Base-by-base conservation (phyloP, 1,140 invertebrate species). In the Yoshiicerus persimilis region DNA sequence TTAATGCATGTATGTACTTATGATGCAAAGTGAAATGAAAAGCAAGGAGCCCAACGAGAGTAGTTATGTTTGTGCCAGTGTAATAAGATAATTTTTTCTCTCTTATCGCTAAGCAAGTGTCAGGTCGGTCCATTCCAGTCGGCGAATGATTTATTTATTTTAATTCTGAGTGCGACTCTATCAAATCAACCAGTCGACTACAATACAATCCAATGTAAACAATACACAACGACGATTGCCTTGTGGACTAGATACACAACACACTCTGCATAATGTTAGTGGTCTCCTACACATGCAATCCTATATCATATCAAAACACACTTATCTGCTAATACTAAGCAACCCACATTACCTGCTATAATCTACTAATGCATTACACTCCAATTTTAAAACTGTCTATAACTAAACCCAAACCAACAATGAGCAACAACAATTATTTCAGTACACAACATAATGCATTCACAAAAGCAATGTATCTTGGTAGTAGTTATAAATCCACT, bases 121-220 rank as follows among this genome's bases (percentile, higher is more conserved):
- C 75, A 80, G 34, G 75, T 32, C 75, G 75, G 75, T 80, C 75
- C 75, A 80, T 80, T 80, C 75, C 75, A 80, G 75, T 80, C 75
- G 75, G 75, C 75, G 75, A 80, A 36, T 80, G 75, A 80, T 80
- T 80, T 80, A 80, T 80, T 80, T 80, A 80, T 80, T 80, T 80
- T 80, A 80, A 80, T 80, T 80, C 75, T 80, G 34, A 80, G 32
- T 80, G 30, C 75, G 75, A 80, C 75, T 80, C 75, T 80, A 80
- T 80, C 75, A 80, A 80, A 80, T 80, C 75, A 80, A 80, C 75
- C 75, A 36, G 32, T 80, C 75, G 36, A 80, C 75, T 30, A 30
- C 27, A 80, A 80, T 80, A 80, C 32, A 38, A 36, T 75, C 6
- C 75, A 80, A 25, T 27, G 27, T 70, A 30, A 34, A 80, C 34